Evolutionary conservation across 2,888 invertebrate genomes (phyloP), one percentile per base, ranked within the genome.

Genomic region (Caenorhabditis japonica): DNA sequence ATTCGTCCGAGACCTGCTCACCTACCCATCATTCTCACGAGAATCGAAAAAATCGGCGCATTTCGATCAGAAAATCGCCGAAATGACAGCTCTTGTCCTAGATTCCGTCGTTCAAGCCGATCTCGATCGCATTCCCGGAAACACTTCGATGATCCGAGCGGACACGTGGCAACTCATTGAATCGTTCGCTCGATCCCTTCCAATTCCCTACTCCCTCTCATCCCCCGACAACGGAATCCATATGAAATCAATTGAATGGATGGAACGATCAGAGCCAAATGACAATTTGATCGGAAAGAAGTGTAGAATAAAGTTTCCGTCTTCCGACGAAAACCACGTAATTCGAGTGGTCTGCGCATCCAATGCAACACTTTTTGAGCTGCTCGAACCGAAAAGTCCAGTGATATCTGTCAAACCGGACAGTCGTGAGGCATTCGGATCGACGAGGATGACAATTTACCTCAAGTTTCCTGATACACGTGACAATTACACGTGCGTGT

Each of bases 31-130:
- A 0, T 86, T 86, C 74, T 66, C 83, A 5, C 62, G 61, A 8
- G 75, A 81, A 23, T 53, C 70, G 17, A 62, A 73, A 0, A 71
- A 61, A 39, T 56, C 68, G 17, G 84, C 84, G 7, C 82, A 85
- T 53, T 86, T 86, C 46, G 86, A 86, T 62, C 81, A 82, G 51
- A 86, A 83, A 53, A 85, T 86, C 23, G 86, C 86, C 13, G 84
- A 86, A 59, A 83, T 84, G 72, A 77, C 82, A 8, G 81, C 79
- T 1, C 76, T 82, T 15, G 83, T 86, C 2, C 43, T 86, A 38
- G 86, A 86, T 38, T 55, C 78, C 0, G 69, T 85, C 7, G 60
- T 83, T 3, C 49, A 77, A 21, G 61, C 80, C 15, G 82, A 86
- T 56, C 60, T 84, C 5, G 77, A 82, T 25, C 64, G 61, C 5